Evolutionary conservation across 23 tunicate species (phyloP), one percentile per base, ranked within the genome.

Genomic region (Halocynthia aurantium): DNA sequence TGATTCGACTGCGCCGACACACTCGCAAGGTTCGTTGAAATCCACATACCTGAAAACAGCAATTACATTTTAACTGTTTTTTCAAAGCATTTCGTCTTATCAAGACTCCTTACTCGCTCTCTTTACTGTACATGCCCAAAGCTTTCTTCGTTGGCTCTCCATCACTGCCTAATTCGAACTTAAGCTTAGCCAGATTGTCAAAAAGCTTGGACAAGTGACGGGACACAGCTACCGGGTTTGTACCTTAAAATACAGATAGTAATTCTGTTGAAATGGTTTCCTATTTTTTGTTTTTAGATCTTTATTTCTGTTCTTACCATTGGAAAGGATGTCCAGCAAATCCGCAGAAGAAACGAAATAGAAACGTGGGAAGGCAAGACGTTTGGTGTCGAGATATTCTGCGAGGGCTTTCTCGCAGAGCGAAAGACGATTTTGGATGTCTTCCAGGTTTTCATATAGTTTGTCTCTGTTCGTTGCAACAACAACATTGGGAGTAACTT

Each of bases 331-430:
- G 55, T 93, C 98, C 8, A 93, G 94, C 83, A 93, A 60, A 76
- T 87, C 94, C 51, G 98, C 94, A 52, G 98, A 87, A 17, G 98
- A 93, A 6, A 93, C 98, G 84, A 93, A 93, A 76, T 93, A 93
- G 73, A 93, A 93, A 71, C 98, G 75, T 17, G 98, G 98, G 83
- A 93, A 93, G 22, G 94, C 94, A 50, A 93, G 89, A 56, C 98
- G 89, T 65, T 93, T 93, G 22, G 98, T 93, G 89, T 93, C 98
- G 6, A 93, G 89, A 77, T 93, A 93, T 81, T 93, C 98, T n/a
- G 98, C 98, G 6, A 93, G 94, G 5, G 98, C 93, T 77, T 93
- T 93, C 86, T 93, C 98, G 69, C 98, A 93, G 22, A 93, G 89
- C 44, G 98, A 84, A 63, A 93, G 80, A 1, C 98, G 76, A 57